Evolutionary conservation across 2,113 vertebrate genomes (phyloP), one percentile per base, ranked within the genome.

Genomic region (Diglossa brunneiventris): DNA sequence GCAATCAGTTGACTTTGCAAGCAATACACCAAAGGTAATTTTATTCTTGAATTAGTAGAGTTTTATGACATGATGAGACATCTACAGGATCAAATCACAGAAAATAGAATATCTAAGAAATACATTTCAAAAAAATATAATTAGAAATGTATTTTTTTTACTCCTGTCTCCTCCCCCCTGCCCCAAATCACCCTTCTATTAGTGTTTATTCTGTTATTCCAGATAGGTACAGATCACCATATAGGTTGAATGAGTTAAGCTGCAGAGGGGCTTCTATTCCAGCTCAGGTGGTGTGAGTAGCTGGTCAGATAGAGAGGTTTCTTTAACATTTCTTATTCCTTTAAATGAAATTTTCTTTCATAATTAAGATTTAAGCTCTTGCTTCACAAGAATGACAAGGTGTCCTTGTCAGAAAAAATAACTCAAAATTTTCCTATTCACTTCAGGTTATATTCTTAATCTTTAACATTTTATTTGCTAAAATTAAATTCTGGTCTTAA

Each of bases 111-210:
- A 49, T 19, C 1, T 20, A 31, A 68, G 23, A 87, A 83, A 70
- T 15, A 50, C 1, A 35, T 37, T 35, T 41, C 1, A 39, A 74
- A 83, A 80, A n/a, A 16, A 27, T 21, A 11, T 7, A 12, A 30
- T 31, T 46, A 30, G 12, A 59, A 58, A 75, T 41, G 0, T 28
- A 7, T 7, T 21, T 35, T 67, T 69, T 39, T 5, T 1, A 8
- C 11, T 44, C 9, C 3, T 2, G 1, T 37, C 15, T 37, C n/a
- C 15, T 37, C 18, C 18, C 14, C 21, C 12, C 1, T 3, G 24
- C 11, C 10, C 33, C 16, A 11, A 5, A 22, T 49, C 3, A 1
- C 11, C 42, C 23, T 50, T 33, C 13, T 13, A 1, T 69, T 78
- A 18, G 7, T 37, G 7, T 63, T 70, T 75, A 41, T 91, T 72